Evolutionary conservation across 2,113 vertebrate species (phyloP).

Genomic region (Mormoops blainvillei): DNA sequence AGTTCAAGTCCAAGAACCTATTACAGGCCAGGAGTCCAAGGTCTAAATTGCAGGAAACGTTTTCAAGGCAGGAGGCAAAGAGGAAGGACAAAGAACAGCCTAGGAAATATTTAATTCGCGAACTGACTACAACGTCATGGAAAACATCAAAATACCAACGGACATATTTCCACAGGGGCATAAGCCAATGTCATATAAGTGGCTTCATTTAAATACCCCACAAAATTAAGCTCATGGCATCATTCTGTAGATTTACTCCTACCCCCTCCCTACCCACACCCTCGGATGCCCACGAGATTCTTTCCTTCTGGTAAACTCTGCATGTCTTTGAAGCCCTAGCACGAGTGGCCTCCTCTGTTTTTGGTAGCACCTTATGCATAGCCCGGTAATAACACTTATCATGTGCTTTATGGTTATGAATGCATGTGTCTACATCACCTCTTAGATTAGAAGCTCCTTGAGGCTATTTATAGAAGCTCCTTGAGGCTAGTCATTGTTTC

Average conservation of each 20-base stretch:
- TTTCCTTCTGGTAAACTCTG: background rate
- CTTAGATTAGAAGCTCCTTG: background rate
- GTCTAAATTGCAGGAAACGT: background rate
- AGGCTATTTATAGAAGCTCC: background rate
- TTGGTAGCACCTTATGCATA: background rate
- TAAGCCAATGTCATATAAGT: background rate
- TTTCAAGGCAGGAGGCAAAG: background rate
- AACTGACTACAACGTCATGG: background rate
- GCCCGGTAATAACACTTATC: background rate
- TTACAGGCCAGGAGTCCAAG: background rate
- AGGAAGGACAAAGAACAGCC: background rate
- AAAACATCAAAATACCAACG: background rate
- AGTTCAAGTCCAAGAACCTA: background rate
- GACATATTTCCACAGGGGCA: background rate
- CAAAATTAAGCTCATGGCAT: background rate
- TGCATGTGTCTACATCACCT: background rate
- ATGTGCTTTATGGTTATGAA: background rate
- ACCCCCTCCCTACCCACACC: rapidly evolving
- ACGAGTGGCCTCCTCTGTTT: background rate
- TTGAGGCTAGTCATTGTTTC: background rate
- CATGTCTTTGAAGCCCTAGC: background rate
- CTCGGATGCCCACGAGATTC: no score
- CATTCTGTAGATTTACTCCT: background rate
- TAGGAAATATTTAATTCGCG: background rate
- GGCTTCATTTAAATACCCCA: background rate